A percentile compares a stretch with the other conserved stretches of the same genome.
Evolutionary conservation across 2,888 invertebrate genomes (phyloP).

Genomic region (Biston betularia): DNA sequence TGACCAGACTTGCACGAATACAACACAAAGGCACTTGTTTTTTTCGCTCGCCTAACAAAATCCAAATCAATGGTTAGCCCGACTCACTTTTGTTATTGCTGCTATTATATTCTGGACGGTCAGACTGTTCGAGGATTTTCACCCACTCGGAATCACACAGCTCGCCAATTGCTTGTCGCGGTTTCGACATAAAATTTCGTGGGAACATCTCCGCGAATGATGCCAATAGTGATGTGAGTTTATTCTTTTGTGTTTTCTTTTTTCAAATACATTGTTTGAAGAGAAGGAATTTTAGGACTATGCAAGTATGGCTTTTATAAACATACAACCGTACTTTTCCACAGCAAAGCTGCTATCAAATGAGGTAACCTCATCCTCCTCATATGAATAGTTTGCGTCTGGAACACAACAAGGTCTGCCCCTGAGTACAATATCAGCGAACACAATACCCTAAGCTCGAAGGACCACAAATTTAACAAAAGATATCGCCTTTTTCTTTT

Average conservation of each 20-base stretch:
- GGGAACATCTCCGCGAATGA: slow-evolving; percentile 51
- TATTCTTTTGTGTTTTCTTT: slow-evolving; percentile 12
- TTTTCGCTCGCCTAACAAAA: slow-evolving; percentile 73
- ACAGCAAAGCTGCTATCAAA: too few species aligned
- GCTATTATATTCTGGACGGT: slow-evolving; percentile 72
- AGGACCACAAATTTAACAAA: slow-evolving; percentile 59
- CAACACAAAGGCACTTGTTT: slow-evolving; percentile 76
- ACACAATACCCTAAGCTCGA: slow-evolving; percentile 61
- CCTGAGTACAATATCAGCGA: slow-evolving; percentile 52
- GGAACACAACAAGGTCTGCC: slow-evolving; percentile 22
- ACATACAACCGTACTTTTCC: too few species aligned
- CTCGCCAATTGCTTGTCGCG: slow-evolving; percentile 56
- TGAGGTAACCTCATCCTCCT: too few species aligned
- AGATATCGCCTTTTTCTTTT: slow-evolving; percentile 60
- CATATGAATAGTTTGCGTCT: too few species aligned
- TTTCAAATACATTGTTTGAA: background rate
- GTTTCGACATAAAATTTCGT: slow-evolving; percentile 67
- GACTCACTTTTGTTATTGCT: slow-evolving; percentile 82
- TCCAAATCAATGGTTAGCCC: slow-evolving; percentile 84
- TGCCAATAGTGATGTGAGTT: slow-evolving; percentile 51
- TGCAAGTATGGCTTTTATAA: too few species aligned
- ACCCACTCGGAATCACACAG: slow-evolving; percentile 51
- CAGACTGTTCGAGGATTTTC: slow-evolving; percentile 63
- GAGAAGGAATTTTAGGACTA: too few species aligned
- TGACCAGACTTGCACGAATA: slow-evolving; percentile 74